Conservation (phyloP, 2,888 invertebrate species). For the Andrena chrysosceles region DNA sequence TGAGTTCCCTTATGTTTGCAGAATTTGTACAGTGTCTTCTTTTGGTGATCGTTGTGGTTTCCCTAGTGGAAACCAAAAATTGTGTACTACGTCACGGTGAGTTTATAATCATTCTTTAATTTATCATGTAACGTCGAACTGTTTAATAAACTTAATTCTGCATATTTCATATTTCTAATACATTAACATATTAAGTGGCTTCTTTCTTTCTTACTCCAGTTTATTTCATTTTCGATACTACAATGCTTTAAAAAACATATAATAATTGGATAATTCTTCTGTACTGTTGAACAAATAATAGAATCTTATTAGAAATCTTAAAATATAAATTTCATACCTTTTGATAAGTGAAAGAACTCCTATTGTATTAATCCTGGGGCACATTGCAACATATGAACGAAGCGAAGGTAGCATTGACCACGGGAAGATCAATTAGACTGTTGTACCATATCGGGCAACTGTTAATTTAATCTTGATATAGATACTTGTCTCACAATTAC, state of each 20-base stretch:
- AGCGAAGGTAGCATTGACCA: not conserved
- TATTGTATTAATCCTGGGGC: not conserved
- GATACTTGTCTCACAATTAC: slow-evolving; percentile 52
- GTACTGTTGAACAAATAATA: not conserved
- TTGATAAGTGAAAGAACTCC: not conserved
- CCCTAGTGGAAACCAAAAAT: slow-evolving; percentile 80
- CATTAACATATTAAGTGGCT: not conserved
- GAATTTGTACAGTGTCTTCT: slow-evolving; percentile 52
- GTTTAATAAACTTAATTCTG: not conserved
- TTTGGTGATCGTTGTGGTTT: slow-evolving; percentile 81
- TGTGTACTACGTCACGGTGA: slow-evolving; percentile 80
- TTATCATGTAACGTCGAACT: not conserved
- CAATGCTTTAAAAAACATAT: not conserved
- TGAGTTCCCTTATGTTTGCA: slow-evolving; percentile 40
- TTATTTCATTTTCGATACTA: not conserved
- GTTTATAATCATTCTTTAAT: slow-evolving; percentile 53
- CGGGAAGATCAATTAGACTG: slow-evolving; percentile 57
- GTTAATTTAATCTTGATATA: slow-evolving; percentile 72
- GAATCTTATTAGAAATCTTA: not conserved
- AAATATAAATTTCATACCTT: slow-evolving; percentile 17
- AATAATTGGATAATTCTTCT: not conserved
- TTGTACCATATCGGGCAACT: slow-evolving; percentile 63
- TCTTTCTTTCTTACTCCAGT: not conserved
- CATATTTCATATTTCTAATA: not conserved
- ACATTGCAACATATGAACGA: not conserved